These are phyloP conservation scores for Ochropleura plecta DNA, from an alignment of 2,888 invertebrate species.

Conservation along the genomic window DNA sequence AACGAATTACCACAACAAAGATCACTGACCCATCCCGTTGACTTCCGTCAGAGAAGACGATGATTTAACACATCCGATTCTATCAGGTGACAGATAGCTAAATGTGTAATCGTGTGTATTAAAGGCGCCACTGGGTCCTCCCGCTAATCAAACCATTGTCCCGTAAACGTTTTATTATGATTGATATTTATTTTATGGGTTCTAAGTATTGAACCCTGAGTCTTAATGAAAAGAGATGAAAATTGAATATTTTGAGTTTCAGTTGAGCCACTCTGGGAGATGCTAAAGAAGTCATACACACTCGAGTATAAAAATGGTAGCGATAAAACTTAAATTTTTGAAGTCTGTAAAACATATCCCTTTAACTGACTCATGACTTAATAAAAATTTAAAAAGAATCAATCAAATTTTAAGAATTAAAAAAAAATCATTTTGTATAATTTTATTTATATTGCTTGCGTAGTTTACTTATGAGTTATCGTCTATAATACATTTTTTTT, in stretches of 20 bases:
- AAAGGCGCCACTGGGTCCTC: constrained; percentile 52
- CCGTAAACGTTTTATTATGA: constrained; percentile 68
- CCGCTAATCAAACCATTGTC: constrained; percentile 57
- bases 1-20: constrained; percentile 14
- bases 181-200: constrained; percentile 67
- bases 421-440: too few species aligned
- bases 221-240: constrained; percentile 35
- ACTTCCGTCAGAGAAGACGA: constrained; percentile 36
- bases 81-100: constrained; percentile 53
- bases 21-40: constrained; percentile 31
- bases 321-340: too few species aligned
- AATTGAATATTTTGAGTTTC: not conserved
- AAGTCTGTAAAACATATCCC: too few species aligned
- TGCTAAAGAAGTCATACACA: not conserved
- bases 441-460: too few species aligned
- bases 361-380: not conserved
- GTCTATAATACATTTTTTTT: too few species aligned
- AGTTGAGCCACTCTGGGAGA: not conserved
- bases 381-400: too few species aligned
- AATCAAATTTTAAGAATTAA: too few species aligned
- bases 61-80: constrained; percentile 59
- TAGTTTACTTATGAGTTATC: too few species aligned
- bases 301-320: too few species aligned
- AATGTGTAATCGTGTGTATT: constrained; percentile 60
- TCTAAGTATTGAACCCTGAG: constrained; percentile 45